Conservation (phyloP, 2,888 invertebrate genomes). For the Oscheius sp. region DNA sequence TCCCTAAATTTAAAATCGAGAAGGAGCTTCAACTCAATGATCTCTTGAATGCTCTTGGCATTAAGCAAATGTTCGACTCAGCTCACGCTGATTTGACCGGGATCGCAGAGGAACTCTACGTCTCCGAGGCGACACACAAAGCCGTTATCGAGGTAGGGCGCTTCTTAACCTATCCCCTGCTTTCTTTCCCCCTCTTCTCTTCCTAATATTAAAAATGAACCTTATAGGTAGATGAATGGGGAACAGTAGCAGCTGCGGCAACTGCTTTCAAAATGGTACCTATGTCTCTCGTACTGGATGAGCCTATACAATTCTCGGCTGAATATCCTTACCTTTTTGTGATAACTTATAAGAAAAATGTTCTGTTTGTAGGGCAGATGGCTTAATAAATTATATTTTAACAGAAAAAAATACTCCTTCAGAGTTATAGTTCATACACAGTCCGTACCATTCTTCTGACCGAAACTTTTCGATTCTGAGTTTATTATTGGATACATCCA, state of each 20-base stretch:
- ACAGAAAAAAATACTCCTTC: no score
- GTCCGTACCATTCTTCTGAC: no score
- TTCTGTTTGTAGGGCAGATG: constrained; percentile 36
- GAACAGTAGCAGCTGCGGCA: constrained; percentile 60
- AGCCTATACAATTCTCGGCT: constrained; percentile 39
- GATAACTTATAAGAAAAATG: constrained; percentile 34
- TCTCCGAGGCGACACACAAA: constrained; percentile 62
- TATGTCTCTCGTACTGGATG: constrained; percentile 7
- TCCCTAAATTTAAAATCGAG: constrained; percentile 38
- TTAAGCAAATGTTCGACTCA: constrained; percentile 31
- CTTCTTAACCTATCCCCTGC: not conserved
- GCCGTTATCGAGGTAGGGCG: constrained; percentile 61
- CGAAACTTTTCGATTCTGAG: no score
- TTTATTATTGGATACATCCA: no score
- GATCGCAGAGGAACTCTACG: constrained; percentile 42
- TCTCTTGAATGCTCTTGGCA: constrained; percentile 21
- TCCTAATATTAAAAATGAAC: not conserved
- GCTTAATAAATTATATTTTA: no score
- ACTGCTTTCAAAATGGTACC: constrained; percentile 42
- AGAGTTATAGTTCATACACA: no score
- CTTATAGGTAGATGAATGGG: constrained; percentile 59
- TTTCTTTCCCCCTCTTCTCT: not conserved
- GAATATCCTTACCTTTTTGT: constrained; percentile 55
- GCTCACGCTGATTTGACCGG: constrained; percentile 34
- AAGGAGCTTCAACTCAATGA: constrained; percentile 30